phyloP scores from a whole-genome alignment of 2,797 vertebrate species.

The Coregonus ussuriensis region DNA sequence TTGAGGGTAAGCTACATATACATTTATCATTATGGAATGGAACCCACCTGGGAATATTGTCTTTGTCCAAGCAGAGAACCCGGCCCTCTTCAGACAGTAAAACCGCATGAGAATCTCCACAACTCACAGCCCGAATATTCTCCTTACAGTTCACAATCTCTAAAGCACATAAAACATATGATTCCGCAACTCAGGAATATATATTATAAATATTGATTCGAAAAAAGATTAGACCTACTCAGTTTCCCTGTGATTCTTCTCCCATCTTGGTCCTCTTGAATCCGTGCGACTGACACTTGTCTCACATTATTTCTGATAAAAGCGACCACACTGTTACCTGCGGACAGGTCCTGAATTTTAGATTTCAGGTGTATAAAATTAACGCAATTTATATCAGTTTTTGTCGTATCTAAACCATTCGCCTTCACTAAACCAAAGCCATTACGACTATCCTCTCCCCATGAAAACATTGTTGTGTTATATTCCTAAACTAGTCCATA shows the following conservation, averaged over 20 bases:
- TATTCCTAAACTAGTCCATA: neutral
- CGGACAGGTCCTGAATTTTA: slow-evolving; percentile 9
- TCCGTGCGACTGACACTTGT: no score
- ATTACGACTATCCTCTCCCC: slow-evolving; percentile 23
- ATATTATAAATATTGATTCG: neutral
- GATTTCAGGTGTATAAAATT: neutral
- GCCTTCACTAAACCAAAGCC: slow-evolving; percentile 10
- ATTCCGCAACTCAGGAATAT: neutral
- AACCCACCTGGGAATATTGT: slow-evolving; percentile 21
- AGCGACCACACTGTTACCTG: slow-evolving; percentile 1
- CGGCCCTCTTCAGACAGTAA: slow-evolving; percentile 44
- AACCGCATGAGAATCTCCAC: slow-evolving; percentile 49
- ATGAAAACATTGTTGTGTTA: slow-evolving; percentile 19
- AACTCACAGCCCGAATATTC: no score
- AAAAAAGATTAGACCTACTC: slow-evolving; percentile 1
- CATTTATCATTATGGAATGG: neutral
- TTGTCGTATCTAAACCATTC: neutral
- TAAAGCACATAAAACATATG: slow-evolving; percentile 31
- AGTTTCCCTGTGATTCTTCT: slow-evolving; percentile 4
- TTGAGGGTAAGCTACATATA: neutral
- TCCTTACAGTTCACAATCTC: no score
- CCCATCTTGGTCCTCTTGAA: neutral
- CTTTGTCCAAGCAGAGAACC: slow-evolving; percentile 15
- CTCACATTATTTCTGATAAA: slow-evolving; percentile 23
- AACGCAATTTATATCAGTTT: neutral